Evolutionary conservation across 2,113 vertebrate species (phyloP).

Genomic region (Meleagris gallopavo): DNA sequence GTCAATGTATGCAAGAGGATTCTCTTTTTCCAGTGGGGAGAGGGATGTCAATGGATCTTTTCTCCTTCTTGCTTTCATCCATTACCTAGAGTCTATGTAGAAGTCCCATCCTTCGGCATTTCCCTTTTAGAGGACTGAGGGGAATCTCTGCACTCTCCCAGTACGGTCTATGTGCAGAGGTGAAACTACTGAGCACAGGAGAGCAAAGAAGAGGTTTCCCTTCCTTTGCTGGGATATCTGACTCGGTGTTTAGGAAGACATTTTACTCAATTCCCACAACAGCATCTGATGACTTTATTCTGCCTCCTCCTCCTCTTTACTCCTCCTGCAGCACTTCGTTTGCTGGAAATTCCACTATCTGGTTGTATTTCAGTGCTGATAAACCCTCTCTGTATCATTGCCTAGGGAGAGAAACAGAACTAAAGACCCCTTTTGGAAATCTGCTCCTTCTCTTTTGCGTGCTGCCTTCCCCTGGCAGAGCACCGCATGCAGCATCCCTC

Average conservation of each 20-base stretch:
- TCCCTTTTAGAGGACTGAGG: background rate
- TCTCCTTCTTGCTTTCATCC: background rate
- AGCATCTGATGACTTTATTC: conserved; percentile 67
- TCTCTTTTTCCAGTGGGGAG: background rate
- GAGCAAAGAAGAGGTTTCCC: background rate
- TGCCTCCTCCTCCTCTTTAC: conserved; percentile 40
- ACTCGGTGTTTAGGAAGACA: background rate
- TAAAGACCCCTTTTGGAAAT: conserved; percentile 34
- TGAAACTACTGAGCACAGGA: background rate
- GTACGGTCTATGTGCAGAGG: background rate
- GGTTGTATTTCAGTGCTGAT: conserved; percentile 58
- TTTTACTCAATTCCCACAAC: conserved; percentile 65
- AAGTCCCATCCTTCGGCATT: background rate
- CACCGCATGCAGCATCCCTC: background rate
- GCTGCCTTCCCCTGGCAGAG: background rate
- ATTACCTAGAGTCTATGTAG: background rate
- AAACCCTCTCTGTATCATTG: conserved; percentile 50
- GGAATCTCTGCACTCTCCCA: background rate
- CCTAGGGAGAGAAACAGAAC: conserved; percentile 22
- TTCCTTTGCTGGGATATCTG: conserved; percentile 5
- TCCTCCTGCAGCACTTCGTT: conserved; percentile 24
- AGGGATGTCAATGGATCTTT: background rate
- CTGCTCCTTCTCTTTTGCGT: background rate
- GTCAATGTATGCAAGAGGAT: conserved; percentile 65
- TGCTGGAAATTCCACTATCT: conserved; percentile 57